Evolutionary conservation across 2,113 vertebrate genomes (phyloP).

Genomic region (Poecilia latipinna): DNA sequence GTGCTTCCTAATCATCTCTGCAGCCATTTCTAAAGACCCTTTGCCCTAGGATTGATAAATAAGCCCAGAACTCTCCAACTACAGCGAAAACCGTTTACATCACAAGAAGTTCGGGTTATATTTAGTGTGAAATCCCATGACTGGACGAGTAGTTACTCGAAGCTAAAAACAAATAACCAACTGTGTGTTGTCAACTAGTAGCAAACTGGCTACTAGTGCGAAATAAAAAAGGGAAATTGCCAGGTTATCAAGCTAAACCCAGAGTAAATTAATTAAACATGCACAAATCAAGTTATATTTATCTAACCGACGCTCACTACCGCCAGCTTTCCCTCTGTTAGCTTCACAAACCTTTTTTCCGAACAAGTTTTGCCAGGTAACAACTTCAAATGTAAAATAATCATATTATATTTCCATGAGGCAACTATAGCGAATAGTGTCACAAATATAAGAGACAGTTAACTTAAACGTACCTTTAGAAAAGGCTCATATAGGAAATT

Average conservation of each 20-base stretch:
- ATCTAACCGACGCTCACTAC: neutral
- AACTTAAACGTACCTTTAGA: accelerated
- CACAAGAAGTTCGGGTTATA: neutral
- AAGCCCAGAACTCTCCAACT: neutral
- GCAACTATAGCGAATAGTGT: neutral
- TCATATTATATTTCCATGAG: neutral
- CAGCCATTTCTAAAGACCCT: neutral
- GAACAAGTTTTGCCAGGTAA: constrained; percentile 26
- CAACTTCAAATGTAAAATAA: neutral
- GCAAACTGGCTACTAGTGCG: constrained; percentile 2
- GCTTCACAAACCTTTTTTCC: constrained; percentile 39
- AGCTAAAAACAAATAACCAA: constrained; percentile 8
- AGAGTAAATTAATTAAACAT: neutral
- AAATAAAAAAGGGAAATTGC: neutral
- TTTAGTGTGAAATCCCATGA: neutral
- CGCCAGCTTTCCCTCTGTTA: constrained; percentile 18
- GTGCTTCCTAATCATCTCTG: neutral
- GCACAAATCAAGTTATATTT: neutral
- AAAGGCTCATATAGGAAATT: neutral
- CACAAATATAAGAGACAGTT: accelerated
- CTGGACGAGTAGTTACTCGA: neutral
- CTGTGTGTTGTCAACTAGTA: constrained; percentile 1
- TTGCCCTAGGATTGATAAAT: neutral
- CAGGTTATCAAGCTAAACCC: too few relatives aligned
- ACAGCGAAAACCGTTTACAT: neutral